Percentiles rank a stretch among this genome's conserved stretches.
These are phyloP conservation scores for fruit fly (Drosophila melanogaster) DNA, from an alignment of 1,140 invertebrate species.

Conservation along the genomic window DNA sequence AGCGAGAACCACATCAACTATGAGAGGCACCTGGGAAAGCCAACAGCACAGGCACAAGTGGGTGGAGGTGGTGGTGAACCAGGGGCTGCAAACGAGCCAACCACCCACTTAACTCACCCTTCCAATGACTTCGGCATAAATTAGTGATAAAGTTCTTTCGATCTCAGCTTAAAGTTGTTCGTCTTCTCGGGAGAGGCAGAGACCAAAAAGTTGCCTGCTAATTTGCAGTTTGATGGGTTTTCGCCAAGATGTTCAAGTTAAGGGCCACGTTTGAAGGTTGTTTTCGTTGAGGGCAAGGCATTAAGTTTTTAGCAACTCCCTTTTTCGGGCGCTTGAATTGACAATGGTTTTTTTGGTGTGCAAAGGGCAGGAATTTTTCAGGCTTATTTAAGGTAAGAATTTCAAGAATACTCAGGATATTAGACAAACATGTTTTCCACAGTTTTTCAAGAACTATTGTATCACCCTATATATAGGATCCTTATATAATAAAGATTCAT, in stretches of 20 bases:
- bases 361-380: not conserved
- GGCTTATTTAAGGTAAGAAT: not conserved
- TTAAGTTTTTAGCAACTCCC: slow-evolving; percentile 28
- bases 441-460: no score
- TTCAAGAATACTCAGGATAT: no score
- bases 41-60: slow-evolving; percentile 46
- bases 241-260: slow-evolving; percentile 19
- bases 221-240: slow-evolving; percentile 48
- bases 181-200: not conserved
- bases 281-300: slow-evolving; percentile 30
- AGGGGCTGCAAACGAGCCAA: not conserved
- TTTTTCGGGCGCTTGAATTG: slow-evolving; percentile 14
- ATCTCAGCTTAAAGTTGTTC: slow-evolving; percentile 57
- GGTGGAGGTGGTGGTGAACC: slow-evolving; percentile 13
- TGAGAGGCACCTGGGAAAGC: slow-evolving; percentile 47
- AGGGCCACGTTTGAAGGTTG: slow-evolving; percentile 13
- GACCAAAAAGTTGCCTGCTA: slow-evolving; percentile 13
- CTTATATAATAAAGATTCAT: no score
- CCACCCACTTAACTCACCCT: slow-evolving; percentile 10
- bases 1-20: slow-evolving; percentile 7
- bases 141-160: slow-evolving; percentile 48
- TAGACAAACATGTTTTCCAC: no score
- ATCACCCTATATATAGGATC: no score
- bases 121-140: slow-evolving; percentile 48
- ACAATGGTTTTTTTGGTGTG: not conserved